Conservation (phyloP, 2,888 invertebrate species). For the Hoplodrina ambigua region DNA sequence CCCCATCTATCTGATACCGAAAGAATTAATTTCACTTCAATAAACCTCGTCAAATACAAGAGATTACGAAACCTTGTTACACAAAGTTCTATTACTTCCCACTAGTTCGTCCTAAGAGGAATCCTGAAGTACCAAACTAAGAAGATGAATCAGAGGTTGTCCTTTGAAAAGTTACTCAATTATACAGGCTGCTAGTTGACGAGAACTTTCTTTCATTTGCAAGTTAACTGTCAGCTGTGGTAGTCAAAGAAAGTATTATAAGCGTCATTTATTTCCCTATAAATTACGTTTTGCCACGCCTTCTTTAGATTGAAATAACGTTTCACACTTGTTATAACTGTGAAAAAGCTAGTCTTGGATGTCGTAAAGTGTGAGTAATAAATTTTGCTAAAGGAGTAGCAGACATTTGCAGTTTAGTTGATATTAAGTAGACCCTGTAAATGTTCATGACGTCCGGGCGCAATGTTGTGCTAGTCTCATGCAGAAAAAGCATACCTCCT, state of each 20-base stretch:
- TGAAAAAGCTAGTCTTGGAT: background rate
- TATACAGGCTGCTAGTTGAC: conserved; percentile 44
- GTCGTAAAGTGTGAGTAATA: background rate
- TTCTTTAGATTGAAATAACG: conserved; percentile 22
- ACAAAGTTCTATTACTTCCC: conserved; percentile 46
- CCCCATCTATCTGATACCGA: background rate
- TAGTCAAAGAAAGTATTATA: conserved; percentile 51
- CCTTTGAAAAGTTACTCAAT: conserved; percentile 57
- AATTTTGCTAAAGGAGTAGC: background rate
- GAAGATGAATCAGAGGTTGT: conserved; percentile 47
- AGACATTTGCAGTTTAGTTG: background rate
- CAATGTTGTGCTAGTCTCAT: background rate
- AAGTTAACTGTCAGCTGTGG: conserved; percentile 49
- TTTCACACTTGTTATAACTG: conserved; percentile 15
- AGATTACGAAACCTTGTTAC: conserved; percentile 45
- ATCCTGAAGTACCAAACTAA: conserved; percentile 36
- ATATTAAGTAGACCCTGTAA: background rate
- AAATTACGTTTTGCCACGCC: conserved; percentile 33
- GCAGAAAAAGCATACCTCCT: too few species aligned
- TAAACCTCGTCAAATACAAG: conserved; percentile 13
- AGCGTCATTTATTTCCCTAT: conserved; percentile 37
- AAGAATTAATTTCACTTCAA: conserved; percentile 1
- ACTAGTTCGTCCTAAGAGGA: conserved; percentile 21
- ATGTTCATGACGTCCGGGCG: background rate
- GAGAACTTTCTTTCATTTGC: conserved; percentile 60